These are phyloP conservation scores for Triops longicaudatus DNA, from an alignment of 1,140 invertebrate species.

Conservation along the genomic window DNA sequence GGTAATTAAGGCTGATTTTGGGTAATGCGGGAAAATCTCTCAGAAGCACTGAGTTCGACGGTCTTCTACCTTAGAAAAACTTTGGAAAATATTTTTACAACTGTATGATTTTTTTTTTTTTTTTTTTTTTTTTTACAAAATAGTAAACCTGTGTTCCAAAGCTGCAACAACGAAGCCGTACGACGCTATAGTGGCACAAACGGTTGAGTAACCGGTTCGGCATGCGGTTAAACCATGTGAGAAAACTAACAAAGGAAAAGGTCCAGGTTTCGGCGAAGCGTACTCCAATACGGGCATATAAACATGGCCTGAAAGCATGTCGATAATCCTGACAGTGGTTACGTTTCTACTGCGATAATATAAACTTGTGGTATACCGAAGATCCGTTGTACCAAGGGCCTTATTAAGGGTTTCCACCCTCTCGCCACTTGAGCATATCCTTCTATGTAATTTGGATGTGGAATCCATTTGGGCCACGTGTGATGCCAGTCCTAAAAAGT, in stretches of 20 bases:
- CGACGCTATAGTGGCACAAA: conserved; percentile 53
- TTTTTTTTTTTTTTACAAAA: no score
- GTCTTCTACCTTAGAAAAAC: no score
- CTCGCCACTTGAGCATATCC: conserved; percentile 47
- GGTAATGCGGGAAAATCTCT: no score
- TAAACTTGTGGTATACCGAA: conserved; percentile 38
- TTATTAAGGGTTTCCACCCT: conserved; percentile 43
- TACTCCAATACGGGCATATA: conserved; percentile 50
- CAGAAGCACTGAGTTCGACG: no score
- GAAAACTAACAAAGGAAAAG: conserved; percentile 53
- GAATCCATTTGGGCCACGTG: conserved; percentile 50
- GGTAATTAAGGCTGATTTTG: no score
- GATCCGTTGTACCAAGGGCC: conserved; percentile 43
- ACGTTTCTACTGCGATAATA: conserved; percentile 19
- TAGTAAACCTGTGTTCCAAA: conserved; percentile 51
- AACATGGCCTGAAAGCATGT: conserved; percentile 38
- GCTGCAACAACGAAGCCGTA: conserved; percentile 56
- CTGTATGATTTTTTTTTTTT: no score
- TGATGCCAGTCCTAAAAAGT: conserved; percentile 39
- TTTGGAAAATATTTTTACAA: no score
- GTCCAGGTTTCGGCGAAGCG: conserved; percentile 38
- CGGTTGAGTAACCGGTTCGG: conserved; percentile 51
- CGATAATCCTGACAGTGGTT: not conserved
- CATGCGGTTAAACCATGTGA: conserved; percentile 58
- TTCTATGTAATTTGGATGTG: conserved; percentile 46